Base-by-base conservation (phyloP, 2,797 vertebrate species). In the Rhinogobio ventralis region DNA sequence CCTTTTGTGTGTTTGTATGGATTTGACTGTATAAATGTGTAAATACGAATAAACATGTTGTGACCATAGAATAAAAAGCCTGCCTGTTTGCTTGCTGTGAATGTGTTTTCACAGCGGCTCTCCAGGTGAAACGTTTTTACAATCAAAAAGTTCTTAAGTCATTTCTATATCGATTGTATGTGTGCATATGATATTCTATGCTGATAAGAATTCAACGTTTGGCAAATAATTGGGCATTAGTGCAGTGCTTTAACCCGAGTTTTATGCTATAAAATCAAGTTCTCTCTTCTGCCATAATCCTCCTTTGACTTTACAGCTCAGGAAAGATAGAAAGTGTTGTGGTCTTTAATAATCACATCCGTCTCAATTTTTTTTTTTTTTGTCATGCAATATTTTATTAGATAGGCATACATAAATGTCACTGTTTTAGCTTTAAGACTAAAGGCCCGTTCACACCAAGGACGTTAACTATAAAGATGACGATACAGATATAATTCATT, bases 1-100 rank as follows among this genome's bases (percentile, higher is more conserved):
- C 72, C 81, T 80, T 88, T 85, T 90, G 79, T 86, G 90, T 88
- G 93, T 95, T 94, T 95, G 94, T 95, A 95, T 93, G 88, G 93
- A 90, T 92, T 91, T 78, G 92, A 93, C 88, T 90, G 81, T 95
- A 94, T 95, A 94, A 92, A 93, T 92, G 75, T 96, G 94, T 95
- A 95, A 88, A 95, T 95, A 73, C 7, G 30, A 85, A 87, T 64
- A 93, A 92, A 87, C 95, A 95, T 90, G 94, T 95, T 95, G 93
- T 91, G 89, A 94, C 93, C 94, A 93, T 95, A 95, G 94, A 95
- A 95, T 95, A 94, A 95, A 95, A 81, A 36, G 20, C 81, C 74
- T 84, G 84, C 80, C 60, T 64, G 76, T 80, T 53, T 82, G 84
- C 75, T 66, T 85, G 71, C 55, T 46, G 46, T 69, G 76, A 79